Evolutionary conservation across 1,140 invertebrate species (phyloP).

Genomic region (Sitobion miscanthi): DNA sequence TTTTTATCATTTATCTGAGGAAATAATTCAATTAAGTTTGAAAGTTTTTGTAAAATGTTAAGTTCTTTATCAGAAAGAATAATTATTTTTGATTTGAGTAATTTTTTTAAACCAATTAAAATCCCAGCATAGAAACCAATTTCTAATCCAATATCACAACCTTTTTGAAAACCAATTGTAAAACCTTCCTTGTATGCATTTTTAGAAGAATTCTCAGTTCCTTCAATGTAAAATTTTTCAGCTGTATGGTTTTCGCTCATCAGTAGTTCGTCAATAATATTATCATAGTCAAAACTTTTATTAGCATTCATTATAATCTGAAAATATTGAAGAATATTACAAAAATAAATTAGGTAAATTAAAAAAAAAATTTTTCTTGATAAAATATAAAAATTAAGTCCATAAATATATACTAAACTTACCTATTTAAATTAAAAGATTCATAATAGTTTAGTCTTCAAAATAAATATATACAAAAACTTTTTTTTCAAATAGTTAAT

Average conservation of each 20-base stretch:
- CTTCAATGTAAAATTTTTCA: conserved; percentile 60
- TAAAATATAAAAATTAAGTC: too few species aligned
- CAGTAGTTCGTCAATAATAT: conserved; percentile 61
- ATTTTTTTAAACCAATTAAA: conserved; percentile 43
- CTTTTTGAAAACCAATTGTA: conserved; percentile 62
- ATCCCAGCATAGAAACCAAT: conserved; percentile 61
- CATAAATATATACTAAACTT: not conserved
- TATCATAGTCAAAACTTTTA: conserved; percentile 60
- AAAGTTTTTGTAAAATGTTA: conserved; percentile 59
- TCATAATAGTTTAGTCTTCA: not conserved
- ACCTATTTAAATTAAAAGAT: not conserved
- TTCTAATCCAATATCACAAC: conserved; percentile 62
- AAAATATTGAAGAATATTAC: not conserved
- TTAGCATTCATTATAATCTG: conserved; percentile 28
- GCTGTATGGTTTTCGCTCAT: conserved; percentile 60
- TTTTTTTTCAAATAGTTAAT: too few species aligned
- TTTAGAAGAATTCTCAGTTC: conserved; percentile 60
- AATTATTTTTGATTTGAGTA: conserved; percentile 40
- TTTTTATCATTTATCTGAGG: conserved; percentile 60
- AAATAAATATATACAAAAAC: not conserved
- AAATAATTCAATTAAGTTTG: conserved; percentile 60
- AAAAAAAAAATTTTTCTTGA: too few species aligned
- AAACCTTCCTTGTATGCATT: conserved; percentile 62
- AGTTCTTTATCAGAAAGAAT: conserved; percentile 58
- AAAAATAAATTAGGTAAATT: too few species aligned